Percentiles rank a stretch among this genome's conserved stretches.
Conservation (phyloP, 2,888 invertebrate genomes). For the Lasioglossum lativentre region DNA sequence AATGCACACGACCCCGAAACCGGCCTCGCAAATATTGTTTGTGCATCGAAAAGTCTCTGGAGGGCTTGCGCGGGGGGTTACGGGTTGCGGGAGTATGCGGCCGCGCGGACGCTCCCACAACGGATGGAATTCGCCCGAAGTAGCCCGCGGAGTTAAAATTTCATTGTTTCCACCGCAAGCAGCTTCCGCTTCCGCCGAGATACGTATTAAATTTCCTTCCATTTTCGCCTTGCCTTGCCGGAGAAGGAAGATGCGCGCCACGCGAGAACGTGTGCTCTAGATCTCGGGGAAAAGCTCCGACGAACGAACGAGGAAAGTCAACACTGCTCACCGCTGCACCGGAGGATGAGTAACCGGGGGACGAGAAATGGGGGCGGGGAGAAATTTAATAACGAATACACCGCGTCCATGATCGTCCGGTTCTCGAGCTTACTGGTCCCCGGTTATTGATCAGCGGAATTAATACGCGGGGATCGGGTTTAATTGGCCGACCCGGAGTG, state of each 20-base stretch:
- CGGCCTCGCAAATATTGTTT: conserved; percentile 30
- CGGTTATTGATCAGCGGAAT: conserved; percentile 11
- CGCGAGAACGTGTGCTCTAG: background rate
- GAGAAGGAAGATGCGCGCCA: background rate
- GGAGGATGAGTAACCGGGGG: background rate
- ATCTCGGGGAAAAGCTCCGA: background rate
- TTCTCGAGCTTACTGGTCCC: conserved; percentile 8
- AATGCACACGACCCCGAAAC: conserved; percentile 12
- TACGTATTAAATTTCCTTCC: conserved; percentile 66
- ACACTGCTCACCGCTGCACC: background rate
- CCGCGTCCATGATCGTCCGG: background rate
- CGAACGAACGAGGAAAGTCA: conserved; percentile 22
- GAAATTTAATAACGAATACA: conserved; percentile 14
- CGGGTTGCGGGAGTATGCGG: background rate
- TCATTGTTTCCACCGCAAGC: conserved; percentile 51
- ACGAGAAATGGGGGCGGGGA: background rate
- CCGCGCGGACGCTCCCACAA: background rate
- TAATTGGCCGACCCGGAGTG: conserved; percentile 21
- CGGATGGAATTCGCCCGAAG: conserved; percentile 42
- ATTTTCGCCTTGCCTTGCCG: conserved; percentile 37
- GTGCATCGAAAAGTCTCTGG: conserved; percentile 18
- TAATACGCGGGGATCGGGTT: conserved; percentile 28
- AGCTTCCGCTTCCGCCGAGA: conserved; percentile 36
- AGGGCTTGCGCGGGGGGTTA: background rate
- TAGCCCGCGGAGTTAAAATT: conserved; percentile 54